Evolutionary conservation across 2,888 invertebrate species (phyloP).

Genomic region (Calameuta filiformis): DNA sequence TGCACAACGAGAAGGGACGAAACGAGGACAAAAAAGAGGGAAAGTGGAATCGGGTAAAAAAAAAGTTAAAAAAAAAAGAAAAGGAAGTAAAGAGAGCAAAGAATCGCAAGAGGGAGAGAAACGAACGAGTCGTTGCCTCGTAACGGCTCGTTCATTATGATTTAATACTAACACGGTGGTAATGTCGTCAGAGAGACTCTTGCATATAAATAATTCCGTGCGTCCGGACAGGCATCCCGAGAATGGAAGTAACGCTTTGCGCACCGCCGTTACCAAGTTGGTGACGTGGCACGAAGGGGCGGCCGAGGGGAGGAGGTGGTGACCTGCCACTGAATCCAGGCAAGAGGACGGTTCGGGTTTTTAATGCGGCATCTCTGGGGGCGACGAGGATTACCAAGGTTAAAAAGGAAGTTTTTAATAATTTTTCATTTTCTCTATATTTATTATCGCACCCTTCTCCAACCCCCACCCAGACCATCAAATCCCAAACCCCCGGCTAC

Average conservation of each 20-base stretch:
- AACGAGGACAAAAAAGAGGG: neutral
- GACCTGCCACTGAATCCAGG: neutral
- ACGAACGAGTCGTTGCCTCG: conserved; percentile 46
- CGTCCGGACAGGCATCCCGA: conserved; percentile 63
- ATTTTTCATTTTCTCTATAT: conserved; percentile 67
- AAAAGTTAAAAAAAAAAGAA: neutral
- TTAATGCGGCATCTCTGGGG: conserved; percentile 66
- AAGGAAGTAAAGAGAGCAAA: conserved; percentile 19
- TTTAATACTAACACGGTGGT: conserved; percentile 66
- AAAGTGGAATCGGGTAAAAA: neutral
- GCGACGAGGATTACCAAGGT: conserved; percentile 64
- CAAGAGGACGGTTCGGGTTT: conserved; percentile 48
- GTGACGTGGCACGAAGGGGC: conserved; percentile 30
- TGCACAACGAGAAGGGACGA: neutral
- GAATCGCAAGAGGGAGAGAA: neutral
- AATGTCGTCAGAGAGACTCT: conserved; percentile 65
- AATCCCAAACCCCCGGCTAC: neutral
- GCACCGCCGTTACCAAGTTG: conserved; percentile 24
- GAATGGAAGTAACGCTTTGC: conserved; percentile 42
- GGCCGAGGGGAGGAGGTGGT: conserved; percentile 27
- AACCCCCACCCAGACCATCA: conserved; percentile 43
- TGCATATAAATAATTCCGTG: conserved; percentile 66
- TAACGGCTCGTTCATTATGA: conserved; percentile 66
- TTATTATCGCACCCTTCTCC: conserved; percentile 65
- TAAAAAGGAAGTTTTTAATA: conserved; percentile 67